Percentiles rank a stretch among this genome's conserved stretches.
Conservation (phyloP, 2,888 invertebrate species). For the Allolobophora icterica region DNA sequence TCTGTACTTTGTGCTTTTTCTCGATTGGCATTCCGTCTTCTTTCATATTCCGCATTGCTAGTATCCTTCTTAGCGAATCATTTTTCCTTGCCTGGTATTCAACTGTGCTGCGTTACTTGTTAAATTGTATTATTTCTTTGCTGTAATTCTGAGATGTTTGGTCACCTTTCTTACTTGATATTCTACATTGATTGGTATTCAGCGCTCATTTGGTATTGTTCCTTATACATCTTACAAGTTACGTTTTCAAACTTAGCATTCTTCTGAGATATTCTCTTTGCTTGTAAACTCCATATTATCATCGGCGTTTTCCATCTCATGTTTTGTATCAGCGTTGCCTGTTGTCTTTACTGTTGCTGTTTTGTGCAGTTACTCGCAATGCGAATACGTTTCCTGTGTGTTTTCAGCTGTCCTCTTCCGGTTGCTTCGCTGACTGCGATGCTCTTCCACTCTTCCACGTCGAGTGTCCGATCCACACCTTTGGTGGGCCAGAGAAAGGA, state of each 20-base stretch:
- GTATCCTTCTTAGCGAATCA: no score
- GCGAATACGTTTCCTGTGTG: not conserved
- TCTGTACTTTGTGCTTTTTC: no score
- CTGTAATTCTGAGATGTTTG: no score
- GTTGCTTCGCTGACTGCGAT: not conserved
- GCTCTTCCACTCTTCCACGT: slow-evolving; percentile 2
- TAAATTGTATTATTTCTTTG: no score
- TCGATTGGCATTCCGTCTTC: no score
- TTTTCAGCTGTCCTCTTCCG: not conserved
- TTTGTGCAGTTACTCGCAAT: not conserved
- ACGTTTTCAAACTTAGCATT: not conserved
- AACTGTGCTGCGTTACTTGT: no score
- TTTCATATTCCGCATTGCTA: no score
- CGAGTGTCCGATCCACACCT: not conserved
- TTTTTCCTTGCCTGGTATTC: no score
- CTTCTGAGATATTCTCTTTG: not conserved
- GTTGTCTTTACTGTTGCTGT: not conserved
- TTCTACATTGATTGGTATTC: not conserved
- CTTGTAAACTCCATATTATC: not conserved
- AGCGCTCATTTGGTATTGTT: not conserved
- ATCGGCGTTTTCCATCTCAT: not conserved
- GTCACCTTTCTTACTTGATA: no score
- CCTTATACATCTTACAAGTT: not conserved
- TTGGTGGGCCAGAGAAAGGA: not conserved
- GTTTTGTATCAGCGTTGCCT: not conserved